These are phyloP conservation scores for Peromyscus leucopus DNA, from an alignment of 2,113 vertebrate species.

Conservation along the genomic window DNA sequence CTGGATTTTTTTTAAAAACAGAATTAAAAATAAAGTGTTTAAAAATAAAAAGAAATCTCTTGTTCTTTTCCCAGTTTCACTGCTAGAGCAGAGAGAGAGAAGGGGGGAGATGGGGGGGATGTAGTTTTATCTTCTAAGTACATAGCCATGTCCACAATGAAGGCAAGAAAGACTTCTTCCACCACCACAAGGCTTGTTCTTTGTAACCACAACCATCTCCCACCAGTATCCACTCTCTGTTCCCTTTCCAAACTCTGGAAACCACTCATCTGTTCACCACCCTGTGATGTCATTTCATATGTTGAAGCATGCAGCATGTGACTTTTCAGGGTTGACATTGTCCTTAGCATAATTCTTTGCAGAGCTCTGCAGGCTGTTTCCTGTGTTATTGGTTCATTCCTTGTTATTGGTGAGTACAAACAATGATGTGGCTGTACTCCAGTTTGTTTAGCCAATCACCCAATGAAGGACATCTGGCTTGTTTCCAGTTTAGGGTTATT, in stretches of 20 bases:
- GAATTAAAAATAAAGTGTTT: background rate
- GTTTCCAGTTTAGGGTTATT: constrained; percentile 39
- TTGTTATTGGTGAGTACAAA: background rate
- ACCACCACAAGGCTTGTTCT: background rate
- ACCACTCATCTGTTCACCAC: background rate
- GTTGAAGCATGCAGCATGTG: background rate
- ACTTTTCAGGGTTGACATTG: background rate
- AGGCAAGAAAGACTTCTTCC: background rate
- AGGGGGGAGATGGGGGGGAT: no score
- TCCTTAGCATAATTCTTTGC: background rate
- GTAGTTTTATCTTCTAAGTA: background rate
- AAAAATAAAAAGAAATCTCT: background rate
- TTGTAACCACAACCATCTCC: background rate
- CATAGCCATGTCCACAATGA: background rate
- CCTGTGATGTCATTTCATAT: constrained; percentile 3
- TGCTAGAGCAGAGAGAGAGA: background rate
- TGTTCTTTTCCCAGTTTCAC: background rate
- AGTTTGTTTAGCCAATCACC: constrained; percentile 29
- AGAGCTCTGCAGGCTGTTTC: background rate
- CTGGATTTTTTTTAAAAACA: background rate
- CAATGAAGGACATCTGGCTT: constrained; percentile 12
- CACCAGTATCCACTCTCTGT: background rate
- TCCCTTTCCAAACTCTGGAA: background rate
- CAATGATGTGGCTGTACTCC: background rate
- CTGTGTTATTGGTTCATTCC: background rate